A percentile compares a stretch with the other conserved stretches of the same genome.
Evolutionary conservation across 2,797 vertebrate genomes (phyloP).

Genomic region (Rhyacichthys aspro): DNA sequence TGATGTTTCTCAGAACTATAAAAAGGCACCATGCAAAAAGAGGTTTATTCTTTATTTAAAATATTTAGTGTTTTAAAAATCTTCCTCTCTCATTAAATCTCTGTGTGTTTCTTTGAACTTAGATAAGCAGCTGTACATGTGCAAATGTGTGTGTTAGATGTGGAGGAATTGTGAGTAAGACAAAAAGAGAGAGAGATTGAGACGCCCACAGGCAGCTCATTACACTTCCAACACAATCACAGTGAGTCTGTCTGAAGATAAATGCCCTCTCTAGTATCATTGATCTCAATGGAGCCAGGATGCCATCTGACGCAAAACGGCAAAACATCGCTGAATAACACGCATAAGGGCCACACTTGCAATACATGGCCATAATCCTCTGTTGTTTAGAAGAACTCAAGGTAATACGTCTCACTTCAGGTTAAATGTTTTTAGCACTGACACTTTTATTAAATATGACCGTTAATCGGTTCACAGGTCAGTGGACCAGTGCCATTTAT

Average conservation of each 20-base stretch:
- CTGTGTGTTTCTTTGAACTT: conserved; percentile 1
- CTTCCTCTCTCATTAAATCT: no score
- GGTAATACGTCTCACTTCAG: conserved; percentile 17
- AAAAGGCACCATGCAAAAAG: no score
- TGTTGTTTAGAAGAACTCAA: conserved; percentile 11
- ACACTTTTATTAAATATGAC: conserved; percentile 49
- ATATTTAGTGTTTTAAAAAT: no score
- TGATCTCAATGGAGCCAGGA: conserved; percentile 42
- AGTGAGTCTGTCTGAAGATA: conserved; percentile 43
- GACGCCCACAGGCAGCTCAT: conserved; percentile 54
- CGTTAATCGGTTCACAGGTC: conserved; percentile 43
- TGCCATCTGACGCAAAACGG: conserved; percentile 25
- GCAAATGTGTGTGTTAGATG: conserved; percentile 11
- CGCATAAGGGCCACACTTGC: background rate
- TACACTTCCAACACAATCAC: conserved; percentile 47
- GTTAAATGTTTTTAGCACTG: conserved; percentile 42
- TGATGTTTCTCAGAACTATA: no score
- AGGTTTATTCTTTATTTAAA: no score
- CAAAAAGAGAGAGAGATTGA: conserved; percentile 33
- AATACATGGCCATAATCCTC: conserved; percentile 9
- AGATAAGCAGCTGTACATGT: background rate
- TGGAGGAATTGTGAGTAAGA: conserved; percentile 28
- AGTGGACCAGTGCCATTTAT: conserved; percentile 35
- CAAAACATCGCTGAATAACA: conserved; percentile 19
- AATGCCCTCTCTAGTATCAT: conserved; percentile 38